phyloP scores from a whole-genome alignment of 2,797 vertebrate species.

The Spheniscus humboldti region DNA sequence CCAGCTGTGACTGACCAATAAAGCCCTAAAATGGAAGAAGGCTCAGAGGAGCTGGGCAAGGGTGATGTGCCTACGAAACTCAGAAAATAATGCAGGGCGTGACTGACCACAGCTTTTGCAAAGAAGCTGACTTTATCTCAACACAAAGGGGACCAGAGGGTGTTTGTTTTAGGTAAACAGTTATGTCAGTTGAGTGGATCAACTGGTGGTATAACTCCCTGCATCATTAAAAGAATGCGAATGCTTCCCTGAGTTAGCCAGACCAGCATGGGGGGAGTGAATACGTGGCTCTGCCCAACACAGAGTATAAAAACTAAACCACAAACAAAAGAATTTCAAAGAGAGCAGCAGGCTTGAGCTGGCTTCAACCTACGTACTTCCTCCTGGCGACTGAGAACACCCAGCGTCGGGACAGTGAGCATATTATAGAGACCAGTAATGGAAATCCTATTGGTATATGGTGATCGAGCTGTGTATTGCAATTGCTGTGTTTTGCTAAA shows the following conservation, averaged over 20 bases:
- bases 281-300: not conserved
- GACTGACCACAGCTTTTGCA: not conserved
- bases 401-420: fast-evolving
- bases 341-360: not conserved
- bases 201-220: not conserved
- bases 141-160: not conserved
- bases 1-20: not conserved
- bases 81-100: not conserved
- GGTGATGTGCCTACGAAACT: fast-evolving
- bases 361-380: not conserved
- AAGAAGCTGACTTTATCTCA: not conserved
- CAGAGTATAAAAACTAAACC: not conserved
- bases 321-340: not conserved
- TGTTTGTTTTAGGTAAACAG: not conserved
- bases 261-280: not conserved
- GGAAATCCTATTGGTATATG: not conserved
- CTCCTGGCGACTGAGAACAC: not conserved
- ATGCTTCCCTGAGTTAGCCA: not conserved
- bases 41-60: not conserved
- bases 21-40: not conserved
- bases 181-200: not conserved
- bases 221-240: not conserved
- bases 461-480: not conserved
- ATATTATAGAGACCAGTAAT: fast-evolving
- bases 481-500: not conserved